Percentiles rank a stretch among this genome's conserved stretches.
phyloP scores from a whole-genome alignment of 1,140 invertebrate species.

The Dendrolimus kikuchii region DNA sequence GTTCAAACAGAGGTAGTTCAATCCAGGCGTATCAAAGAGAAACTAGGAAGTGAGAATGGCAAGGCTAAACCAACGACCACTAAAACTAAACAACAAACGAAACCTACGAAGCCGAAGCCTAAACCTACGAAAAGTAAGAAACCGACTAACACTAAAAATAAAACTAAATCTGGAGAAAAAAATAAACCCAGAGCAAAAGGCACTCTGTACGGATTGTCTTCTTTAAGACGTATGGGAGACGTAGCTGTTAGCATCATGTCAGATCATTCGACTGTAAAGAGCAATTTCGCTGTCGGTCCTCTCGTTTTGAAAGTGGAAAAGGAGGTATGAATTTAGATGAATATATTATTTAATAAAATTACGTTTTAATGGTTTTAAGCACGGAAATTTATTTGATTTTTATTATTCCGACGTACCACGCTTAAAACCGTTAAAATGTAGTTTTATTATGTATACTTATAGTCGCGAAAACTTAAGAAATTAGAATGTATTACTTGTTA shows the following conservation, averaged over 20 bases:
- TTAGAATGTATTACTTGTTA: no score
- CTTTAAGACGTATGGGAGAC: slow-evolving; percentile 82
- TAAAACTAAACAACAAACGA: slow-evolving; percentile 40
- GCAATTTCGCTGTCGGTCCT: slow-evolving; percentile 85
- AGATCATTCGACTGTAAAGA: slow-evolving; percentile 85
- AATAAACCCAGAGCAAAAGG: slow-evolving; percentile 79
- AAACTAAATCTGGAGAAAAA: slow-evolving; percentile 66
- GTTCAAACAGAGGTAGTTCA: slow-evolving; percentile 26
- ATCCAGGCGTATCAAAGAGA: slow-evolving; percentile 45
- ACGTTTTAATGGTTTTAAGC: no score
- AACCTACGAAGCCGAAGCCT: slow-evolving; percentile 35
- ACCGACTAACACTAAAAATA: slow-evolving; percentile 53
- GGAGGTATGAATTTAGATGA: slow-evolving; percentile 70
- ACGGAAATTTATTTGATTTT: no score
- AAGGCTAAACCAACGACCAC: slow-evolving; percentile 37
- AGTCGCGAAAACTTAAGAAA: no score
- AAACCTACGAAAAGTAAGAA: slow-evolving; percentile 57
- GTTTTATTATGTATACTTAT: no score
- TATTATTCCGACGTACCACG: no score
- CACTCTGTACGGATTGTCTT: slow-evolving; percentile 84
- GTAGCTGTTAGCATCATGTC: slow-evolving; percentile 85
- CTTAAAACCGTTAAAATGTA: no score
- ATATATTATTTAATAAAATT: background rate
- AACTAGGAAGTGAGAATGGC: slow-evolving; percentile 27
- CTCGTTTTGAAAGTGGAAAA: slow-evolving; percentile 86